Base-by-base conservation (phyloP, 2,888 invertebrate genomes). In the Polymixis lichenea region DNA sequence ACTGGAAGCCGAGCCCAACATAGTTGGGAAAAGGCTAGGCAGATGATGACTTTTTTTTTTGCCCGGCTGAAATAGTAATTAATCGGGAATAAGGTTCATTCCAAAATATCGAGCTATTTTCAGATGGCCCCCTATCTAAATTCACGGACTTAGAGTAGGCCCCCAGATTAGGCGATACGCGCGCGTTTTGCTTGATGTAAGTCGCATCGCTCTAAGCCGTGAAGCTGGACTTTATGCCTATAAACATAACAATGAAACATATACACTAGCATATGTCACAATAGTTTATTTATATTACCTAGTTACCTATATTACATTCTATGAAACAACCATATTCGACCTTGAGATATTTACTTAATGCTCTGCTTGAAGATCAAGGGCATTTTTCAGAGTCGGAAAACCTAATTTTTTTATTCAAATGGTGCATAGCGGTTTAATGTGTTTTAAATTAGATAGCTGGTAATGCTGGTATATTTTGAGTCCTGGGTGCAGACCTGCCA, bases 341-440 rank as follows among this genome's bases (percentile, higher is more conserved):
- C 83, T 83, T 82, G 75, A 67, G 38, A 70, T 49, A 70, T 78
- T 70, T 75, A 64, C 70, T 75, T 83, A 75, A 73, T 73, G 32
- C 58, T 60, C 32, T 56, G 46, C 8, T n/a, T 61, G 79, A 79
- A 75, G 83, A 72, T 76, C 72, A 76, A 70, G 69, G 78, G 43
- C 55, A 49, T 32, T 60, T 72, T 67, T 55, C n/a, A 43, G 58
- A 17, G 51, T 64, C 22, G 75, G 62, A 65, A 72, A 73, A 73
- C 55, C 38, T 58, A 19, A 28, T 65, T 82, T 77, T 69, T 82
- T 51, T 22, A 65, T 60, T 58, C 32, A 72, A 55, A 74, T 71
- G 15, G 28, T 60, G 65, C 43, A 46, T 32, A 25, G 66, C 13
- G 43, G 38, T 64, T 55, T 56, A 22, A 25, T 62, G 46, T 62